A percentile compares a stretch with the other conserved stretches of the same genome.
Conservation (phyloP, 2,113 vertebrate genomes). For the Pionites leucogaster region DNA sequence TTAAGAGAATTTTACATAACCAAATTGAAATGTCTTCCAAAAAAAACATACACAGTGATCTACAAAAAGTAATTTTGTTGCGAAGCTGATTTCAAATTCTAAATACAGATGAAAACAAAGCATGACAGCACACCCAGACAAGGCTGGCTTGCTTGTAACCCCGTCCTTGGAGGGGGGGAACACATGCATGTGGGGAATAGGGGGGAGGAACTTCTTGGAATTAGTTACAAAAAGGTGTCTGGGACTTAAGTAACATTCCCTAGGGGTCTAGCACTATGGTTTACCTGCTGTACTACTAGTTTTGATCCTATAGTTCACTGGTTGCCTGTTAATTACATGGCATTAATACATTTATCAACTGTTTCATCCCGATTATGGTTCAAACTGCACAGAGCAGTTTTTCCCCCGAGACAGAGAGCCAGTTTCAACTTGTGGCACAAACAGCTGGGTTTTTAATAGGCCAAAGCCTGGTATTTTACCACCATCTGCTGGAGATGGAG, state of each 20-base stretch:
- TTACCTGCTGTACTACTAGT: not conserved
- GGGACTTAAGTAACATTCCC: not conserved
- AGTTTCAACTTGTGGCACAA: accelerated
- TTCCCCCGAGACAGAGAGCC: not conserved
- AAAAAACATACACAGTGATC: not conserved
- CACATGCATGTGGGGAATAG: not conserved
- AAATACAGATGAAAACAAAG: not conserved
- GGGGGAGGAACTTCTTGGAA: not conserved
- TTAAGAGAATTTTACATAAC: not conserved
- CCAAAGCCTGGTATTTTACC: slow-evolving; percentile 12
- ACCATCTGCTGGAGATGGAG: slow-evolving; percentile 48
- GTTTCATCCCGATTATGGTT: not conserved
- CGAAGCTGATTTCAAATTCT: not conserved
- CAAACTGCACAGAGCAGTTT: not conserved
- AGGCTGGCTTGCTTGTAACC: not conserved
- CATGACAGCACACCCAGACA: not conserved
- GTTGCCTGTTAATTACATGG: not conserved
- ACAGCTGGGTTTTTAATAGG: not conserved
- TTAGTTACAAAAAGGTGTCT: not conserved
- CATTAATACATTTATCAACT: not conserved
- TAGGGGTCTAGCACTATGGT: not conserved
- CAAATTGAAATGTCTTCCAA: not conserved
- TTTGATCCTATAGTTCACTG: not conserved
- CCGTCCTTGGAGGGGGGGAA: not conserved
- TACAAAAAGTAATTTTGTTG: not conserved